Conservation (phyloP, 2,797 vertebrate genomes). For the Margarornis squamiger region DNA sequence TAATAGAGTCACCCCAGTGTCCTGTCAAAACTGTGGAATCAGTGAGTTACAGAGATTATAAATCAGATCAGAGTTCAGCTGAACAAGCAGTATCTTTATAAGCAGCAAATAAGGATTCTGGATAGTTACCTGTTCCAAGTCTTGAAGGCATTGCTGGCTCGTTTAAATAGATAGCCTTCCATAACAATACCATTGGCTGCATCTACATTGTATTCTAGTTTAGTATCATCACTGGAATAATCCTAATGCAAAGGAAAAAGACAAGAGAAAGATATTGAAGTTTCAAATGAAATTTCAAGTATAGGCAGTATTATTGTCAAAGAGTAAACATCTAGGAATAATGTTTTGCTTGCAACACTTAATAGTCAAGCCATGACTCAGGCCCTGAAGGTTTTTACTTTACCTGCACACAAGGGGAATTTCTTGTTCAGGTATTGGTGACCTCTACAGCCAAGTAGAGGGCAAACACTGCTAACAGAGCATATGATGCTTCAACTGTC, state of each 20-base stretch:
- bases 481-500: neutral
- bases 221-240: slow-evolving; percentile 94
- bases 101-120: neutral
- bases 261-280: slow-evolving; percentile 9
- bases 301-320: neutral
- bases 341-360: neutral
- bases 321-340: neutral
- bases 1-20: neutral
- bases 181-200: slow-evolving; percentile 94
- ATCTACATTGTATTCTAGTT: slow-evolving; percentile 95
- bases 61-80: neutral
- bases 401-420: neutral
- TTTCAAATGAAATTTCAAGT: neutral
- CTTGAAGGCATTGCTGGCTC: slow-evolving; percentile 99
- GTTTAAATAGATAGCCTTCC: slow-evolving; percentile 98
- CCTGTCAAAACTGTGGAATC: neutral
- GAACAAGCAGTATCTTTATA: neutral
- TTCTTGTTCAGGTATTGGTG: neutral
- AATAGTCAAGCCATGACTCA: neutral
- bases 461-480: neutral
- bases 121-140: slow-evolving; percentile 94
- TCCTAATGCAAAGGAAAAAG: slow-evolving; percentile 79
- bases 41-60: neutral
- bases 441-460: neutral
- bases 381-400: neutral